Evolutionary conservation across 2,113 vertebrate genomes (phyloP), one percentile per base, ranked within the genome.

Genomic region (Apodemus sylvaticus): DNA sequence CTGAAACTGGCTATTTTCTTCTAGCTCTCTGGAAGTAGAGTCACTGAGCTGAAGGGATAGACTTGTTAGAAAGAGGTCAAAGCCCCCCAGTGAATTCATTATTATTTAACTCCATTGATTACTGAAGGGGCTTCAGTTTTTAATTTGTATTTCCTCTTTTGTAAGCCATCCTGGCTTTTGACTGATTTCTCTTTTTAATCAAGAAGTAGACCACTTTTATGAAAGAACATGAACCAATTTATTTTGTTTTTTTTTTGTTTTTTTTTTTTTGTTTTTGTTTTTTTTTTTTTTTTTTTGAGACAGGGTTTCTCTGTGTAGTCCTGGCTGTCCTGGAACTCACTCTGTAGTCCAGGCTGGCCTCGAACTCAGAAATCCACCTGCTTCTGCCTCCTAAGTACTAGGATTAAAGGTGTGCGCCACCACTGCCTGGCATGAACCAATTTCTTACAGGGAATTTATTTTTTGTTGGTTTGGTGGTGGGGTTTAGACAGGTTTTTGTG

Each of bases 1-100:
- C 74, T 88, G 76, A 77, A 77, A 85, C 77, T 88, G 90, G 92
- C 73, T 62, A 9, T 96, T 94, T 95, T 58, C 55, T 90, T 68
- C 90, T 53, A 91, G 66, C 66, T 95, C 83, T 58, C 83, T 92
- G 94, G 95, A 95, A 92, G 64, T 62, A 53, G 29, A 97, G 89
- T 74, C 66, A 77, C 34, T 96, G 62, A 83, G 53, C 86, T 64
- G 90, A 42, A 93, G 45, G 58, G 64, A 51, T 31, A 48, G n/a
- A 45, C 29, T 62, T 60, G 60, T 36, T 42, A 34, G n/a, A 42
- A 83, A 42, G 81, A 39, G 60, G 7, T 29, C n/a, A n/a, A 62
- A 42, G n/a, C 24, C 81, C n/a, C 58, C 64, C 64, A 45, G 55
- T 45, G 58, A 64, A 45, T 62, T 93, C 20, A 20, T 48, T 55